Evolutionary conservation across 2,113 vertebrate species (phyloP), one percentile per base, ranked within the genome.

Genomic region (Poeciliopsis prolifica): DNA sequence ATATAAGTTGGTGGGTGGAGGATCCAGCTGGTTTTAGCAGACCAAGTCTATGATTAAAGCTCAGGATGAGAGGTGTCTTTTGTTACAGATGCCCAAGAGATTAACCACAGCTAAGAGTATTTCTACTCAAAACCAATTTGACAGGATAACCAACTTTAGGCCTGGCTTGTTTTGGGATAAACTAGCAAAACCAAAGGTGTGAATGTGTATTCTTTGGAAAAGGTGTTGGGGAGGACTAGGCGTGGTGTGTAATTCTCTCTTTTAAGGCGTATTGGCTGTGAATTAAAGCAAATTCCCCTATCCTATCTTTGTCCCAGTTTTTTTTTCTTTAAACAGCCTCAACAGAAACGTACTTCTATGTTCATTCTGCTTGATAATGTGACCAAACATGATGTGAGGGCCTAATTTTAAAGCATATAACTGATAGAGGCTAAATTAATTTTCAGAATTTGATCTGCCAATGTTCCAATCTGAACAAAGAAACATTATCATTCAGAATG

Each of bases 161-260:
- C 63, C 35, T 28, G 48, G 72, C 5, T 42, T 28, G 64, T 74
- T 30, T 33, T 75, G 40, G 28, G 51, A 58, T 58, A 68, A 83
- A 68, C 29, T 71, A 26, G 44, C 17, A 71, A 65, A 65, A 65
- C 63, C 22, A 37, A 35, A n/a, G 67, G 24, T 68, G 54, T 70
- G 65, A 75, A 79, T 79, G 29, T 80, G 66, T 81, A 79, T 48
- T 35, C 68, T 77, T 75, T 70, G 19, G 19, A 68, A 13, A 62
- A 29, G 60, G 10, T 22, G 7, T 24, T 54, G 35, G 51, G 65
- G 6, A 70, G 14, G 40, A 19, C 17, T 19, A 48, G 17, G 44
- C 5, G 4, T 44, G 51, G 51, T n/a, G 9, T n/a, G 51, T 58
- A 24, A n/a, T 58, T 58, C 22, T 58, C 51, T 58, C 22, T 58